Evolutionary conservation across 2,888 invertebrate genomes (phyloP), one percentile per base, ranked within the genome.

Genomic region (Metalampra italica): DNA sequence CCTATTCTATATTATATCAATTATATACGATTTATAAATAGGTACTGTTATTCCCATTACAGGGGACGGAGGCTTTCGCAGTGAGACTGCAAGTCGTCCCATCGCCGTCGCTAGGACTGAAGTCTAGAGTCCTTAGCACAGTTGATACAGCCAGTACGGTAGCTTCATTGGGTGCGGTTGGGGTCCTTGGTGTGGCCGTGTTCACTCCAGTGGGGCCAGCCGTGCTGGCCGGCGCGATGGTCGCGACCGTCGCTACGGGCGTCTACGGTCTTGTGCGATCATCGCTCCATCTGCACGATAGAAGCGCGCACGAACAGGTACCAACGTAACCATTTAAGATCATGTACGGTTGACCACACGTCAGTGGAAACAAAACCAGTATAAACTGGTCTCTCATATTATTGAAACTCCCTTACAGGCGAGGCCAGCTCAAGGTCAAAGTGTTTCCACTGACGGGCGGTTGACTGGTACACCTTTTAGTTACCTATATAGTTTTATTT

Each of bases 231-330:
- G 82, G 90, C 0, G 91, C 91, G 0, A 82, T 87, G 0, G 76
- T 82, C 0, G 89, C 85, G 0, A 80, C 90, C 0, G 70, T 84
- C 0, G 81, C 78, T 5, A 90, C 90, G 0, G 91, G 91, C 0
- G 41, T 90, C 0, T 92, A 91, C 58, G 90, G 91, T 0, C 75
- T 91, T 0, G 80, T 90, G 5, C 68, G 91, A 7, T 91, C 91
- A 9, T 81, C 86, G 0, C 54, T 86, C 0, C 82, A 86, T 55
- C 63, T 91, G 8, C 78, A 74, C 38, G 91, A 91, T 64, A 78
- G 91, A 47, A 78, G 62, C 15, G 63, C 60, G 13, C 91, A 91
- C 71, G 85, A 88, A 59, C 90, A 92, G 82, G 91, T 91, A 62
- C 51, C 22, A 40, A 39, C 2, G 13, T 8, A 8, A 37, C 32